Evolutionary conservation across 2,888 invertebrate species (phyloP).

Genomic region (Dicroscelio sp.): DNA sequence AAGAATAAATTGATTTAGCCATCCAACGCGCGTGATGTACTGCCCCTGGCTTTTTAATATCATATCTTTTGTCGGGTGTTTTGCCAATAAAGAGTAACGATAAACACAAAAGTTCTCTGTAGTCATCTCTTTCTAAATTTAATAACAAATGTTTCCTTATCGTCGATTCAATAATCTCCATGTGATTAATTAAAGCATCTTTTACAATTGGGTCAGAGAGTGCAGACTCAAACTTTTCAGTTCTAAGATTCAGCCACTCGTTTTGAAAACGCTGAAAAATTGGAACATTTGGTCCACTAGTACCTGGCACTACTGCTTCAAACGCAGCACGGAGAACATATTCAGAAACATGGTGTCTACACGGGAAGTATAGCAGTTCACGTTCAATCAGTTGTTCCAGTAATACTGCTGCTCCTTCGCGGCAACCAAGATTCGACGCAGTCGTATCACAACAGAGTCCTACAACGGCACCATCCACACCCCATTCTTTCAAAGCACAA

Average conservation of each 20-base stretch:
- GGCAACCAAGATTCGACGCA: slow-evolving; percentile 41
- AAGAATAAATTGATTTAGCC: slow-evolving; percentile 1
- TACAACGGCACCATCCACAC: slow-evolving; percentile 28
- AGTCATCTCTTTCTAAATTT: neutral
- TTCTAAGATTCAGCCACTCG: neutral
- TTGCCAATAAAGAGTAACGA: slow-evolving; percentile 2
- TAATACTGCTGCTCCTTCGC: slow-evolving; percentile 39
- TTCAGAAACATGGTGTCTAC: slow-evolving; percentile 66
- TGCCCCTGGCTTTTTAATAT: neutral
- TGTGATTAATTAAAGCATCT: neutral
- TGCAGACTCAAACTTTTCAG: neutral
- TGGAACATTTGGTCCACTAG: neutral
- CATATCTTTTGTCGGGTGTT: neutral
- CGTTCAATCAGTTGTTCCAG: slow-evolving; percentile 54
- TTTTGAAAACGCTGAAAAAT: neutral
- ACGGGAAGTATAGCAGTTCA: slow-evolving; percentile 27
- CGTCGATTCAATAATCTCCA: neutral
- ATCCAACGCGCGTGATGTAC: neutral
- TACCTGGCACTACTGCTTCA: neutral
- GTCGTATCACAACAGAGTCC: slow-evolving; percentile 65
- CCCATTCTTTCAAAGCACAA: slow-evolving; percentile 44
- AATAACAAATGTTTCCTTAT: slow-evolving; percentile 14
- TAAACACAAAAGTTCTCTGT: neutral
- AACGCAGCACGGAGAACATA: slow-evolving; percentile 37
- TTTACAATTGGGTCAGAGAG: neutral